Conservation (phyloP, 2,797 vertebrate species). For the Myotis pilosus region DNA sequence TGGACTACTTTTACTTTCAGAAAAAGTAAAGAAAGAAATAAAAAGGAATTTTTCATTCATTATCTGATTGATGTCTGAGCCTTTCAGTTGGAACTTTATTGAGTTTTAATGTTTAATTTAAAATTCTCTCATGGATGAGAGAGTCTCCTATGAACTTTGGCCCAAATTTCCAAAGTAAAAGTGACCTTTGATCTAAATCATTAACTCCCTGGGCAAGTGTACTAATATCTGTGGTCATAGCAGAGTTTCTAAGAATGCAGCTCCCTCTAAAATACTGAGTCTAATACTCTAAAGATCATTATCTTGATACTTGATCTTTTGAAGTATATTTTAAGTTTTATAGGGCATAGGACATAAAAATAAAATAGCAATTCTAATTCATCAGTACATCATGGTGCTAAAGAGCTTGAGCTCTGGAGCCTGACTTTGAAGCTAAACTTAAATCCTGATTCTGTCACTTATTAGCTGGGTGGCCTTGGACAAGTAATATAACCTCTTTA, state of each 20-base stretch:
- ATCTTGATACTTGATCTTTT: neutral
- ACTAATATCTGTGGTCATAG: neutral
- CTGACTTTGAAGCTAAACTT: neutral
- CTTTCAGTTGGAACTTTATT: neutral
- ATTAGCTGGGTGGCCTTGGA: neutral
- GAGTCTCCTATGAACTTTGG: neutral
- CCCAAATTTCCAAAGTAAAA: neutral
- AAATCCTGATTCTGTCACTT: neutral
- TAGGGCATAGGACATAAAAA: neutral
- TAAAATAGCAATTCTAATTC: neutral
- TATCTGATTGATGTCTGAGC: neutral
- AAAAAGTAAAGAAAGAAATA: neutral
- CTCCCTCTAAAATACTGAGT: neutral
- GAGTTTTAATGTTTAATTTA: neutral
- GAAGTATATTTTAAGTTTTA: conserved; percentile 8
- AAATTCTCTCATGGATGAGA: neutral
- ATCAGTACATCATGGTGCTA: neutral
- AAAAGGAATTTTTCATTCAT: neutral
- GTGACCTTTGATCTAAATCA: neutral
- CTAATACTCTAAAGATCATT: neutral
- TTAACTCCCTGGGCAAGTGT: neutral
- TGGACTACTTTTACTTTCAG: neutral
- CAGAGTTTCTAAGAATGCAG: neutral
- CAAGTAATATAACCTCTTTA: neutral
- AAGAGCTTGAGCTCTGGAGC: neutral